Evolutionary conservation across 2,888 invertebrate genomes (phyloP).

Genomic region (Minunthozetes semirufus): DNA sequence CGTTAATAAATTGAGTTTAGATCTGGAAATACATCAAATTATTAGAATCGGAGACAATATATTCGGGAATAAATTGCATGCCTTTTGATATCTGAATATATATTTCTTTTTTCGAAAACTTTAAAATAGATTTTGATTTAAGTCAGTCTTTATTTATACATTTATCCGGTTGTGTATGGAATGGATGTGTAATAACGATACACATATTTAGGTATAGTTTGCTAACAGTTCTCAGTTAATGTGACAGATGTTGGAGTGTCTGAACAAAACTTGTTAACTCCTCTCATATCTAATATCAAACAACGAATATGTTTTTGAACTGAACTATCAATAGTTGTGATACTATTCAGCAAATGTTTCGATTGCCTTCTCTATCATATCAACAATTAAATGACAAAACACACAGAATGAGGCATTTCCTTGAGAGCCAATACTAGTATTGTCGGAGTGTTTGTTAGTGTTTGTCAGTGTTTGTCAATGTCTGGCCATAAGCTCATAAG

Average conservation of each 20-base stretch:
- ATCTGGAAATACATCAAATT: background rate
- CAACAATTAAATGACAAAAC: conserved; percentile 2
- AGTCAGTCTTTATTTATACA: background rate
- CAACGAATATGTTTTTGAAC: background rate
- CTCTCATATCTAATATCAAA: conserved; percentile 5
- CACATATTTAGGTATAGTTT: background rate
- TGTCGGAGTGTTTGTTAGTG: no score
- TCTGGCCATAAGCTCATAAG: background rate
- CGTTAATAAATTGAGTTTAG: background rate
- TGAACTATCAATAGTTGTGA: background rate
- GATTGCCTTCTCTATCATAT: background rate
- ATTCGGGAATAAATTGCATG: background rate
- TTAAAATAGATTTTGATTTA: background rate
- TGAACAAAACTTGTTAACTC: conserved; percentile 1
- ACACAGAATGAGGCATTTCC: background rate
- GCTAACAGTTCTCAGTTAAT: background rate
- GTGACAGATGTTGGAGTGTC: conserved; percentile 13
- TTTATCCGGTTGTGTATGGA: background rate
- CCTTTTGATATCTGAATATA: no score
- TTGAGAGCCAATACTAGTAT: no score
- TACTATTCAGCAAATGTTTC: background rate
- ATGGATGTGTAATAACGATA: background rate
- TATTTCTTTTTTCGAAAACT: background rate
- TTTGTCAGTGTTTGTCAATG: background rate
- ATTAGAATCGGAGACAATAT: background rate